A percentile compares a stretch with the other conserved stretches of the same genome.
Evolutionary conservation across 2,113 vertebrate species (phyloP).

Genomic region (Misgurnus mizolepis): DNA sequence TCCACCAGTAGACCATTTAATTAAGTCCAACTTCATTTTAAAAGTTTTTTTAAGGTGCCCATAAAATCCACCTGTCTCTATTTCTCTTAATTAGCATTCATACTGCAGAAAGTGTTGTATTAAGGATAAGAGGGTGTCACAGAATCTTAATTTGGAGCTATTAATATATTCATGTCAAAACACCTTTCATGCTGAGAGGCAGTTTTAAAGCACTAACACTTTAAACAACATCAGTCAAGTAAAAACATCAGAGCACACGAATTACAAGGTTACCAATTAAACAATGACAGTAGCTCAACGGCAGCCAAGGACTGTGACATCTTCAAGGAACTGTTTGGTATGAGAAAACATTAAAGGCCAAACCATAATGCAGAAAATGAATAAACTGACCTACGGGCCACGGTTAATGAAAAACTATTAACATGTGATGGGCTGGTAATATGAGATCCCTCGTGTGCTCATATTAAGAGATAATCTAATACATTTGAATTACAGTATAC

Average conservation of each 20-base stretch:
- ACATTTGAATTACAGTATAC: too few relatives aligned
- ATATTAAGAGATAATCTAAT: too few relatives aligned
- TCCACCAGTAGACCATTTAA: too few relatives aligned
- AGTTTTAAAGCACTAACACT: not conserved
- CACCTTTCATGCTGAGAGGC: not conserved
- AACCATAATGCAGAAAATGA: not conserved
- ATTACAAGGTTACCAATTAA: constrained; percentile 6
- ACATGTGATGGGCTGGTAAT: too few relatives aligned
- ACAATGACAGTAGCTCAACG: not conserved
- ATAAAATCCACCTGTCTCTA: not conserved
- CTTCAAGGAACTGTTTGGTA: not conserved
- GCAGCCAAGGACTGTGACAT: not conserved
- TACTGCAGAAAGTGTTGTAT: constrained; percentile 8
- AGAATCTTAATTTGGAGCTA: constrained; percentile 1
- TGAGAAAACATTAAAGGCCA: not conserved
- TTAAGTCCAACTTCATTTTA: too few relatives aligned
- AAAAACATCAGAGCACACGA: not conserved
- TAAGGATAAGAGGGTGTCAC: not conserved
- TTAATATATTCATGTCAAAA: constrained; percentile 16
- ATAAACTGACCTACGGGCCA: too few relatives aligned
- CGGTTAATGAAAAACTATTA: too few relatives aligned
- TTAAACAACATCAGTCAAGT: not conserved
- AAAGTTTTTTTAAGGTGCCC: too few relatives aligned
- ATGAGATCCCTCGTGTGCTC: too few relatives aligned
- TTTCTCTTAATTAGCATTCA: constrained; percentile 15